Evolutionary conservation across 1,140 invertebrate genomes (phyloP).

Genomic region (Drosophila serrata): DNA sequence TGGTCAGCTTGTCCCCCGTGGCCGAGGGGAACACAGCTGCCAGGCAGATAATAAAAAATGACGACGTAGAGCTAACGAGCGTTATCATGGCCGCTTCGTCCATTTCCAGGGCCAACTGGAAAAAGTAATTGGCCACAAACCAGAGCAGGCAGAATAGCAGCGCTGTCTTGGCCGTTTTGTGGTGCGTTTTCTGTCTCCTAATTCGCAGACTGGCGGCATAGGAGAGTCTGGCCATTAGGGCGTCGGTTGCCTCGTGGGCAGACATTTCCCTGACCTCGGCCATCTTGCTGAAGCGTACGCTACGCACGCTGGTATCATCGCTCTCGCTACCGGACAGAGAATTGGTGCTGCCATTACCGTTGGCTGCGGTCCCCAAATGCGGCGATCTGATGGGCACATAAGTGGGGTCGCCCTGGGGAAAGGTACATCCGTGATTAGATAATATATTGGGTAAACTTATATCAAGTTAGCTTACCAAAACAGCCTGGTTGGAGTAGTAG

Average conservation of each 20-base stretch:
- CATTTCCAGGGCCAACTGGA: conserved; percentile 91
- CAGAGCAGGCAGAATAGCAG: conserved; percentile 93
- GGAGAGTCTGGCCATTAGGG: conserved; percentile 92
- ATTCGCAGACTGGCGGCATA: conserved; percentile 92
- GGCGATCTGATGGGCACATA: conserved; percentile 93
- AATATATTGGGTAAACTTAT: neutral
- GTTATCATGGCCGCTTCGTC: conserved; percentile 92
- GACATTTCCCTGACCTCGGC: conserved; percentile 94
- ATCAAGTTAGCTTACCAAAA: conserved; percentile 32
- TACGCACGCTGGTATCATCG: conserved; percentile 91
- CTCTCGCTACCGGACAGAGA: conserved; percentile 92
- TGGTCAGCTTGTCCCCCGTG: conserved; percentile 91
- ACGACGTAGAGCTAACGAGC: conserved; percentile 93
- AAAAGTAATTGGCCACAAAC: conserved; percentile 86
- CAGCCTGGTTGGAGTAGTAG: conserved; percentile 86
- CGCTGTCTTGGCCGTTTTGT: conserved; percentile 91
- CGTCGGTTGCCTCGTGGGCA: conserved; percentile 93
- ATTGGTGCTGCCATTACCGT: conserved; percentile 80
- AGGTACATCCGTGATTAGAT: neutral
- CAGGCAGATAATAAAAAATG: conserved; percentile 93
- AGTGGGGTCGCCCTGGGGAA: conserved; percentile 91
- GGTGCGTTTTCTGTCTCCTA: conserved; percentile 78
- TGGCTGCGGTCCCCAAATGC: conserved; percentile 31
- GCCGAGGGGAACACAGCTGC: conserved; percentile 93
- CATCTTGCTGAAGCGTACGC: conserved; percentile 93